Evolutionary conservation across 2,797 vertebrate genomes (phyloP), one percentile per base, ranked within the genome.

Genomic region (Saguinus oedipus): DNA sequence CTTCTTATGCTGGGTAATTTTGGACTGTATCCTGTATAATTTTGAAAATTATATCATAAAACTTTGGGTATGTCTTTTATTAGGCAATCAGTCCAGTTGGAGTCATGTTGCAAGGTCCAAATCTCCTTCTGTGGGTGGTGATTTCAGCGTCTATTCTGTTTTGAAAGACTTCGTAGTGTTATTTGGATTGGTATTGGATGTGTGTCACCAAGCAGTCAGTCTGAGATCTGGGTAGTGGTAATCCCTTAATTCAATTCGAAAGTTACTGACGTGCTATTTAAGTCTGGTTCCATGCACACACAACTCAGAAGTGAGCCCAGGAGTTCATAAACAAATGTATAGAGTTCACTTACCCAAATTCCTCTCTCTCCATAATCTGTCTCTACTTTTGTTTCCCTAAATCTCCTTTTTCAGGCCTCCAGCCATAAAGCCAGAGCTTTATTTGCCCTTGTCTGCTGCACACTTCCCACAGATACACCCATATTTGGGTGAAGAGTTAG

Each of bases 11-110:
- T 83, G 33, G 78, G 57, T 57, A 87, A 72, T 92, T 94, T 64
- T 84, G 61, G 13, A 84, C 46, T 92, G 10, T 75, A 68, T 94
- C 50, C 13, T 92, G 39, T 84, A 75, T 17, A 64, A 94, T 92
- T 84, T 94, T 20, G 33, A 88, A 92, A 80, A 75, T 75, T 91
- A 57, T 30, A 82, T 15, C 48, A 93, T 88, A 93, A 94, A 94
- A 91, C 10, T 80, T 7, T 75, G 39, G n/a, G n/a, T 61, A 80
- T 85, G 93, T 83, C 22, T 46, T 81, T 93, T 84, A 74, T 74
- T 88, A 64, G 53, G n/a, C 83, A 68, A 72, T 79, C 27, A 19
- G 10, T 75, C 27, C 59, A 88, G n/a, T 91, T 84, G n/a, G 19
- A 80, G 33, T 75, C 39, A 53, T 55, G 30, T 88, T 91, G n/a